Percentiles rank a stretch among this genome's conserved stretches.
These are phyloP conservation scores for Tanytarsus gracilentus DNA, from an alignment of 2,888 invertebrate species.

Conservation along the genomic window DNA sequence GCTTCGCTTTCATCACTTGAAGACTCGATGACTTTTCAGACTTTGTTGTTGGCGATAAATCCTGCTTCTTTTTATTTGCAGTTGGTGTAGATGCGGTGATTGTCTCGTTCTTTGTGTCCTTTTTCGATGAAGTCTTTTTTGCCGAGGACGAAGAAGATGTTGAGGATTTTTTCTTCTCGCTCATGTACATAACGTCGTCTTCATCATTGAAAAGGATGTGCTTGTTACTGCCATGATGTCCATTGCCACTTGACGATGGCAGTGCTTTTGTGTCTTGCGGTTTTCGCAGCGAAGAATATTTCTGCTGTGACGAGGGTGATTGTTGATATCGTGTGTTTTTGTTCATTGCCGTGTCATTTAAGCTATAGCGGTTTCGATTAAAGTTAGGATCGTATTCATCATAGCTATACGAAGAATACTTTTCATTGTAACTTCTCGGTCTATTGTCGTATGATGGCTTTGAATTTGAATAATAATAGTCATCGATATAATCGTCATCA, in stretches of 20 bases:
- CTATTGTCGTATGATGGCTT: conserved; percentile 2
- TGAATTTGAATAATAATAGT: conserved; percentile 19
- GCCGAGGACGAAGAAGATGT: neutral
- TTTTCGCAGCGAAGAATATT: conserved; percentile 12
- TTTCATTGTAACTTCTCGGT: conserved; percentile 25
- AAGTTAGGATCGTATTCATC: conserved; percentile 18
- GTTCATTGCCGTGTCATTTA: conserved; percentile 6
- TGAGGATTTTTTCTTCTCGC: conserved; percentile 35
- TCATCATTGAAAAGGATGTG: conserved; percentile 43
- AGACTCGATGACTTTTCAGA: conserved; percentile 12
- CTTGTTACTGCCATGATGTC: conserved; percentile 31
- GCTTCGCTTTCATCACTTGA: conserved; percentile 26
- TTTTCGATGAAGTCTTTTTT: conserved; percentile 7
- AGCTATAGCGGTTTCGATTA: conserved; percentile 23
- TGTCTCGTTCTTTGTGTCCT: neutral
- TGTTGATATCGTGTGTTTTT: conserved; percentile 4
- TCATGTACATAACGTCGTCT: conserved; percentile 40
- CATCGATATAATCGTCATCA: conserved; percentile 20
- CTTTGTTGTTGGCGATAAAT: conserved; percentile 3
- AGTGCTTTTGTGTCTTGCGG: neutral
- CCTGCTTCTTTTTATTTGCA: conserved; percentile 17
- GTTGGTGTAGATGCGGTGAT: neutral
- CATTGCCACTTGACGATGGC: conserved; percentile 12
- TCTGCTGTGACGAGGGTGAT: conserved; percentile 11
- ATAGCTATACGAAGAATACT: conserved; percentile 11